phyloP scores from a whole-genome alignment of 2,888 invertebrate genomes.

The Neria commutata region DNA sequence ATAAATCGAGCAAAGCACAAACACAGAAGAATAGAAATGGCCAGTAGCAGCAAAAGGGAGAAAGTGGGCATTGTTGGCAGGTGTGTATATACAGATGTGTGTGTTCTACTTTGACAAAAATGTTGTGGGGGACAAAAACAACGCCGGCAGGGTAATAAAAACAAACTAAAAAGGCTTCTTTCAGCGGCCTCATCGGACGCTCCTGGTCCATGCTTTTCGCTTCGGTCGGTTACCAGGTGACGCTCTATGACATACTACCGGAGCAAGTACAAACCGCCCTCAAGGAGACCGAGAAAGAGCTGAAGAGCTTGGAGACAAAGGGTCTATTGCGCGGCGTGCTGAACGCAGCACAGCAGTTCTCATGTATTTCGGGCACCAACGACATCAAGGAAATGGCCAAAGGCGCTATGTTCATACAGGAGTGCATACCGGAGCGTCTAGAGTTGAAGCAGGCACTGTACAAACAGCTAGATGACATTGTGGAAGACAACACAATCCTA shows the following conservation, averaged over 20 bases:
- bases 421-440: slow-evolving; percentile 91
- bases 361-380: slow-evolving; percentile 76
- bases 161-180: not conserved
- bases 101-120: too few relatives aligned
- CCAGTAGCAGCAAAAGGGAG: slow-evolving; percentile 63
- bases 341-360: slow-evolving; percentile 75
- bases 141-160: too few relatives aligned
- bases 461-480: slow-evolving; percentile 75
- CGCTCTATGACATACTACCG: slow-evolving; percentile 81
- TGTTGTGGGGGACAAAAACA: not conserved
- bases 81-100: slow-evolving; percentile 64
- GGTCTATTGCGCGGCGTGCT: slow-evolving; percentile 79
- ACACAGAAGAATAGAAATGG: slow-evolving; percentile 36
- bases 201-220: slow-evolving; percentile 98
- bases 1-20: not conserved
- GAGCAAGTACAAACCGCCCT: slow-evolving; percentile 78
- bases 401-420: slow-evolving; percentile 83
- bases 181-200: slow-evolving; percentile 91
- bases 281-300: slow-evolving; percentile 74
- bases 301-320: slow-evolving; percentile 72
- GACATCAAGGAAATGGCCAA: slow-evolving; percentile 74
- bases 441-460: slow-evolving; percentile 84
- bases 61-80: slow-evolving; percentile 80
- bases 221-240: slow-evolving; percentile 86
- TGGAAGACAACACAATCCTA: slow-evolving; percentile 77